Percentiles rank a stretch among this genome's conserved stretches.
phyloP scores from a whole-genome alignment of 2,113 vertebrate species.

The Plecotus auritus region DNA sequence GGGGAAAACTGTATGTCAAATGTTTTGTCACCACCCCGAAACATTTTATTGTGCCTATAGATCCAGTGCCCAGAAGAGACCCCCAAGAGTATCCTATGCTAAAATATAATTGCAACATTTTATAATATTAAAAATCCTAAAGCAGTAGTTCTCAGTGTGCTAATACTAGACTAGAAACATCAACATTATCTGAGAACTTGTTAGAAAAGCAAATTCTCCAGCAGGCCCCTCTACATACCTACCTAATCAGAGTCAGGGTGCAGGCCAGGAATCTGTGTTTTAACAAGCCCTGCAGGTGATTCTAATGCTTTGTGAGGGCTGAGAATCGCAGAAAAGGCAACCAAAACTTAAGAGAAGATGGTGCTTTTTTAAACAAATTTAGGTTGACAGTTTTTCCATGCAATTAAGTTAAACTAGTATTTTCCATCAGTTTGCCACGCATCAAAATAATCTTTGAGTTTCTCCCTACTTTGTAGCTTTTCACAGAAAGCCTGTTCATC shows the following conservation, averaged over 20 bases:
- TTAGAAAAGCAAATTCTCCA: not conserved
- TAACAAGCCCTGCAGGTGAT: not conserved
- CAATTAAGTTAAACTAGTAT: not conserved
- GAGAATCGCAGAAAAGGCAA: not conserved
- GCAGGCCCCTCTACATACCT: not conserved
- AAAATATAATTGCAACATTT: not conserved
- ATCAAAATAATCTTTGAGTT: not conserved
- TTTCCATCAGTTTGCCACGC: not conserved
- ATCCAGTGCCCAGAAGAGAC: not conserved
- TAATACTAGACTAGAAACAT: not conserved
- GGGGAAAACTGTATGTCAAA: not conserved
- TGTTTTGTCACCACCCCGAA: not conserved
- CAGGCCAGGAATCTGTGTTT: not conserved
- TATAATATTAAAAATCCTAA: not conserved
- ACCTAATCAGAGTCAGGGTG: not conserved
- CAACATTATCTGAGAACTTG: not conserved
- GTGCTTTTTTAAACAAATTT: not conserved
- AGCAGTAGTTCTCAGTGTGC: not conserved
- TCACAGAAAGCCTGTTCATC: not conserved
- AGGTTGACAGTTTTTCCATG: not conserved
- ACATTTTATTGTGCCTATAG: not conserved
- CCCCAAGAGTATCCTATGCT: not conserved
- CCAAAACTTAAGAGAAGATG: not conserved
- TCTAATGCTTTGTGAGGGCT: not conserved
- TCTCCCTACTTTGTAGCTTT: not conserved